These are phyloP conservation scores for Elgaria multicarinata DNA, from an alignment of 2,113 vertebrate genomes.

Conservation along the genomic window DNA sequence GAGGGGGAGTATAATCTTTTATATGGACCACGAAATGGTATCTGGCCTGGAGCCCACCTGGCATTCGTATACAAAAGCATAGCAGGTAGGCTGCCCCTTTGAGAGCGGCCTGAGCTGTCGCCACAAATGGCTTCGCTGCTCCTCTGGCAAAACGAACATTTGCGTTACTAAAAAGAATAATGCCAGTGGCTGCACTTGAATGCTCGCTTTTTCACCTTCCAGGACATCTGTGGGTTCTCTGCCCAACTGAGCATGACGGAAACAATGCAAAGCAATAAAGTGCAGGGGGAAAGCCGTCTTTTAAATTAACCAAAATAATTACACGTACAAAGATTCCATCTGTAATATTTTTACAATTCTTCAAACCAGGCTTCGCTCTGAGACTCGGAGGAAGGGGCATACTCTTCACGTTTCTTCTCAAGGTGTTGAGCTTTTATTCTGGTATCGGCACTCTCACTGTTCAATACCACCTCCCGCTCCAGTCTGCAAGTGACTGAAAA, in stretches of 20 bases:
- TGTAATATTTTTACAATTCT: neutral
- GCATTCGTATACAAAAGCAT: neutral
- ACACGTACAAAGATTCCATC: neutral
- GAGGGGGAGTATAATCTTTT: neutral
- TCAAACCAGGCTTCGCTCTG: neutral
- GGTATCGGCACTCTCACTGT: neutral
- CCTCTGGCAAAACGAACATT: neutral
- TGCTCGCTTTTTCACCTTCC: neutral
- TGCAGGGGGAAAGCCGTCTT: neutral
- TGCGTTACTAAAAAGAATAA: neutral
- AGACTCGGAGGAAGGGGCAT: neutral
- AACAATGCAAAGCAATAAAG: neutral
- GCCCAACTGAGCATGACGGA: neutral
- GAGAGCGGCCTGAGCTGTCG: neutral
- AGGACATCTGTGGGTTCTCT: neutral
- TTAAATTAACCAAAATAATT: conserved; percentile 13
- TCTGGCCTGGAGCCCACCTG: neutral
- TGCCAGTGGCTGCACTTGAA: neutral
- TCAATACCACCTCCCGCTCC: neutral
- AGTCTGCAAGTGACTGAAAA: neutral
- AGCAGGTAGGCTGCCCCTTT: neutral
- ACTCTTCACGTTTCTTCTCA: neutral
- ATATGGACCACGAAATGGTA: neutral
- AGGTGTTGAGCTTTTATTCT: neutral
- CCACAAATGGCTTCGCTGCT: neutral